Evolutionary conservation across 2,888 invertebrate genomes (phyloP).

Genomic region (Idaea straminata): DNA sequence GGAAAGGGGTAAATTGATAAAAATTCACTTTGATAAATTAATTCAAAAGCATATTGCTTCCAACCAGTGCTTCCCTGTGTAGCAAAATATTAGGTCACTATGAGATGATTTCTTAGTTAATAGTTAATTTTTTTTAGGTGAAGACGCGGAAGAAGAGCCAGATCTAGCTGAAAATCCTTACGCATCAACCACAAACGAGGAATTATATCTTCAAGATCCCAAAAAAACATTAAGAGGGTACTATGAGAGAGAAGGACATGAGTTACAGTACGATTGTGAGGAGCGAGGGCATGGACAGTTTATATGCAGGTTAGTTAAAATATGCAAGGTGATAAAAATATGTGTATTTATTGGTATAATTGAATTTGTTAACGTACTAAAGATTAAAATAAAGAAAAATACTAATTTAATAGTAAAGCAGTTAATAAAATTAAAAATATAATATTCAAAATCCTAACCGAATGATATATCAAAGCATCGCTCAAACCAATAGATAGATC

Average conservation of each 20-base stretch:
- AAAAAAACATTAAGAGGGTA: slow-evolving; percentile 96
- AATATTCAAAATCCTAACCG: too few species aligned
- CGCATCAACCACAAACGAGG: slow-evolving; percentile 90
- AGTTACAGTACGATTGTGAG: slow-evolving; percentile 91
- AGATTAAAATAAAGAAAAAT: too few species aligned
- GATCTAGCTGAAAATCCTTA: slow-evolving; percentile 92
- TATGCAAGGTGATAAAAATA: neutral
- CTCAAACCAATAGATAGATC: too few species aligned
- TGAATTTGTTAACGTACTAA: too few species aligned
- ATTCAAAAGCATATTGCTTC: too few species aligned
- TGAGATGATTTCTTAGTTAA: too few species aligned
- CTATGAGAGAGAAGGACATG: slow-evolving; percentile 95
- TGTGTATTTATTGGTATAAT: neutral
- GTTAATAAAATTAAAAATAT: too few species aligned
- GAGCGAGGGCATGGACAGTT: slow-evolving; percentile 93
- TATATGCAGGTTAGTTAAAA: slow-evolving; percentile 83
- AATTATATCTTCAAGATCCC: slow-evolving; percentile 95
- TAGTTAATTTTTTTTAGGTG: slow-evolving; percentile 65
- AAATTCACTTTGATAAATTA: too few species aligned
- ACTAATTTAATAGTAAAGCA: too few species aligned
- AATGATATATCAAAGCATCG: too few species aligned
- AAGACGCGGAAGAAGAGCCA: slow-evolving; percentile 92
- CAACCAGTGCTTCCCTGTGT: too few species aligned
- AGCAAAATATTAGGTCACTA: too few species aligned
- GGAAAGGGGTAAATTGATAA: neutral